Percentiles rank a stretch among this genome's conserved stretches.
phyloP scores from a whole-genome alignment of 2,797 vertebrate genomes.

The Myotis myotis region DNA sequence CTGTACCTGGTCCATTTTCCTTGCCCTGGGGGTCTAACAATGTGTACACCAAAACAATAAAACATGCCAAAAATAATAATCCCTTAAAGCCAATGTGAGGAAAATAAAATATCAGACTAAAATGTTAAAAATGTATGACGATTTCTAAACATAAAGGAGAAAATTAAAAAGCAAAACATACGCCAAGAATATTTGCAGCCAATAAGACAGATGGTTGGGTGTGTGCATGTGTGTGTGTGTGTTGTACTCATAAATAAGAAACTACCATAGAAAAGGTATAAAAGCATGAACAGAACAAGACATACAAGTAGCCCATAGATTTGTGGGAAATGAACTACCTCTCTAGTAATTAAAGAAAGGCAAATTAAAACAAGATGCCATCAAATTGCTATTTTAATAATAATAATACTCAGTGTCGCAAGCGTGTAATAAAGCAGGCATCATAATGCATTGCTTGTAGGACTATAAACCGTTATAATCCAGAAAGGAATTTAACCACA shows the following conservation, averaged over 20 bases:
- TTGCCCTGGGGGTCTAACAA: no score
- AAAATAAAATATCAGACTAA: slow-evolving; percentile 11
- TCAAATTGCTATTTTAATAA: slow-evolving; percentile 11
- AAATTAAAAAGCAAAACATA: slow-evolving; percentile 17
- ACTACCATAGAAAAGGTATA: background rate
- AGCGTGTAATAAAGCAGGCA: background rate
- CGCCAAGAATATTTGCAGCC: background rate
- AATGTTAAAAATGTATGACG: background rate
- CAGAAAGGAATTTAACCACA: background rate
- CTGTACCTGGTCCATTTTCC: no score
- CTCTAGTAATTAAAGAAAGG: slow-evolving; percentile 31
- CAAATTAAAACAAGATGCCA: slow-evolving; percentile 13
- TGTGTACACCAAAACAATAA: background rate
- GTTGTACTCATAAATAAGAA: background rate
- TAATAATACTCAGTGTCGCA: background rate
- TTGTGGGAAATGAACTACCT: background rate
- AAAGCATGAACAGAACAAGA: slow-evolving; percentile 29
- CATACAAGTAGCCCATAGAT: background rate
- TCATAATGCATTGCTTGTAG: background rate
- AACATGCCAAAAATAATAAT: background rate
- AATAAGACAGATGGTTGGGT: background rate
- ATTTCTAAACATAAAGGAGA: slow-evolving; percentile 40
- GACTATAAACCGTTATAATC: background rate
- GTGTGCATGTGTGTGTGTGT: background rate
- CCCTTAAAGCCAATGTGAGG: background rate